Percentiles rank a stretch among this genome's conserved stretches.
These are phyloP conservation scores for Channallabes apus DNA, from an alignment of 2,797 vertebrate species.

Conservation along the genomic window DNA sequence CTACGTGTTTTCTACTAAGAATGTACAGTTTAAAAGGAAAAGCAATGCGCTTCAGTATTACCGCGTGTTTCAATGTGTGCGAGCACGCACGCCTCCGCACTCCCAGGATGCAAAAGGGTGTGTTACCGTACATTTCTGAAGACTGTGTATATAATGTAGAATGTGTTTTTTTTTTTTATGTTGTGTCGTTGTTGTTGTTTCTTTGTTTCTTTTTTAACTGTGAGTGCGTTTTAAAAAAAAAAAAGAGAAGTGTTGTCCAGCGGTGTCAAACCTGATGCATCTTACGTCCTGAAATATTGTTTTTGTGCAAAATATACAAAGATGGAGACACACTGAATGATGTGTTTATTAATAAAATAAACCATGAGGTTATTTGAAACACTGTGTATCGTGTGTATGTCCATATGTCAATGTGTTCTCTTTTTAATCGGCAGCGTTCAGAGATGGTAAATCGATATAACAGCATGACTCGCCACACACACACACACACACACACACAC, in stretches of 20 bases:
- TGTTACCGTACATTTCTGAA: slow-evolving; percentile 65
- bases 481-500: background rate
- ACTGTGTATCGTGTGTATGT: slow-evolving; percentile 42
- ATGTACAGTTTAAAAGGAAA: slow-evolving; percentile 66
- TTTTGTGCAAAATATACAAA: slow-evolving; percentile 66
- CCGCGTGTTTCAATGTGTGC: slow-evolving; percentile 73
- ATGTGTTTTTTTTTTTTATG: slow-evolving; percentile 57
- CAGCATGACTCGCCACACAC: background rate
- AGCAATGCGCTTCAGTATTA: slow-evolving; percentile 77
- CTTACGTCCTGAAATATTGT: slow-evolving; percentile 64
- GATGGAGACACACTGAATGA: slow-evolving; percentile 71
- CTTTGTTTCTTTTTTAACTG: slow-evolving; percentile 59
- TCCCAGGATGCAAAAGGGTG: slow-evolving; percentile 65
- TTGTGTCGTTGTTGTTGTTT: background rate
- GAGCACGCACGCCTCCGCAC: slow-evolving; percentile 57
- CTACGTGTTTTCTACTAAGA: slow-evolving; percentile 78
- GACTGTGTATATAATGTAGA: slow-evolving; percentile 63
- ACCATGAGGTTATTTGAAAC: slow-evolving; percentile 61
- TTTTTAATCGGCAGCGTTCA: background rate
- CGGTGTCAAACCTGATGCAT: slow-evolving; percentile 70
- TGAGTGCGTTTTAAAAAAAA: slow-evolving; percentile 20
- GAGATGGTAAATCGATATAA: background rate
- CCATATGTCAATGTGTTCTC: background rate
- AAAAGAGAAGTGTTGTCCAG: slow-evolving; percentile 56
- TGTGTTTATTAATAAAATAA: slow-evolving; percentile 75